phyloP scores from a whole-genome alignment of 2,113 vertebrate species.

The Python bivittatus region DNA sequence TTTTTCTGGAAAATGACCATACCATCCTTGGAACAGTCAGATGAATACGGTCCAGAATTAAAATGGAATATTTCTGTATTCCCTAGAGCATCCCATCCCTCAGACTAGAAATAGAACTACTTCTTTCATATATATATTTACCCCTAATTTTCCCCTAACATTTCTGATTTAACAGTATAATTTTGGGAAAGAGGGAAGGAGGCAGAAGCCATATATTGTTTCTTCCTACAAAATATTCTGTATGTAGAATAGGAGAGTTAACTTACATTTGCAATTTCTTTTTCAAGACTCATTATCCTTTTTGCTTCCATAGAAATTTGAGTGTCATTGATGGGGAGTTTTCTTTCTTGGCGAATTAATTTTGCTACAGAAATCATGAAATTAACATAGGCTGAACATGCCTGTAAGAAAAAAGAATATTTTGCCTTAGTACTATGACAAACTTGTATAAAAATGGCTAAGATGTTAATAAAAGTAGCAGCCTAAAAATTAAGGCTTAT shows the following conservation, averaged over 20 bases:
- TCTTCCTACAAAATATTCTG: not conserved
- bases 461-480: slow-evolving; percentile 2
- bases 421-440: not conserved
- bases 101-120: not conserved
- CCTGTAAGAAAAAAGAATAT: slow-evolving; percentile 69
- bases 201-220: not conserved
- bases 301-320: slow-evolving; percentile 77
- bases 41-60: not conserved
- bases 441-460: slow-evolving; percentile 3
- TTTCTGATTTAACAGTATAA: not conserved
- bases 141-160: not conserved
- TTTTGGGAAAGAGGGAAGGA: not conserved
- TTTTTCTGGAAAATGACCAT: not conserved
- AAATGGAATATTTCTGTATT: not conserved
- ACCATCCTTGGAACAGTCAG: not conserved
- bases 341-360: slow-evolving; percentile 83
- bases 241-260: slow-evolving; percentile 34
- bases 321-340: slow-evolving; percentile 69
- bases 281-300: slow-evolving; percentile 87
- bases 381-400: slow-evolving; percentile 85
- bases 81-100: not conserved
- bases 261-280: slow-evolving; percentile 91
- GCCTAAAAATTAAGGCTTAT: not conserved
- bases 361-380: slow-evolving; percentile 90
- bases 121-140: not conserved